These are phyloP conservation scores for Myzus persicae DNA, from an alignment of 1,140 invertebrate species.

Conservation along the genomic window DNA sequence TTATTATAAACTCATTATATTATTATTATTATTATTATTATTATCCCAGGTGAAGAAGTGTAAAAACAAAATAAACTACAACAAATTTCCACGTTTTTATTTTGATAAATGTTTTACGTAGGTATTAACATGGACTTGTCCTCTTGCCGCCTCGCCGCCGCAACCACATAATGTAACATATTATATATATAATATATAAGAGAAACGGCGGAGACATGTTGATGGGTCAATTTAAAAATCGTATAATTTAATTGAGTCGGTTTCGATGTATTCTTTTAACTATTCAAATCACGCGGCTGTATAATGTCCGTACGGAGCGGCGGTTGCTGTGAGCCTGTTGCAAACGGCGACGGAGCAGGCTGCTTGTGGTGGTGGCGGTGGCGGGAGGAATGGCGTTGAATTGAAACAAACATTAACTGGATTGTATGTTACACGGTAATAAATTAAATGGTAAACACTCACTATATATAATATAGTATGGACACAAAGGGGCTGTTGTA, in stretches of 20 bases:
- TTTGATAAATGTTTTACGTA: conserved; percentile 57
- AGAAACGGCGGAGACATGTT: conserved; percentile 38
- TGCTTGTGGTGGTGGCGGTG: neutral
- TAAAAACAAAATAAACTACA: conserved; percentile 28
- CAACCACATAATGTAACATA: neutral
- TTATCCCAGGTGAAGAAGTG: neutral
- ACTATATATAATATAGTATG: neutral
- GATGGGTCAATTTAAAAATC: conserved; percentile 57
- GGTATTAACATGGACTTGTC: conserved; percentile 51
- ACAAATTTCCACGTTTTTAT: conserved; percentile 46
- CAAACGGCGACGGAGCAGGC: neutral
- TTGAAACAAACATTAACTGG: conserved; percentile 57
- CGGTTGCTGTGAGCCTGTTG: conserved; percentile 6
- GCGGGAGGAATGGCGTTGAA: conserved; percentile 33
- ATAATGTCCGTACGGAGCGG: neutral
- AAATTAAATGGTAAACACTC: conserved; percentile 54
- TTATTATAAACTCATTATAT: conserved; percentile 34
- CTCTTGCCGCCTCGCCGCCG: conserved; percentile 5
- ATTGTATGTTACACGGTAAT: conserved; percentile 57
- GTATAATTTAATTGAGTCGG: conserved; percentile 58
- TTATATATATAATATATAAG: conserved; percentile 5
- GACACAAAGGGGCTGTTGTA: conserved; percentile 52
- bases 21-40: neutral
- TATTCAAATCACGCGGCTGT: conserved; percentile 48
- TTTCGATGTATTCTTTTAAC: conserved; percentile 55